Conservation (phyloP, 2,113 vertebrate genomes). For the Corythornis cristatus region DNA sequence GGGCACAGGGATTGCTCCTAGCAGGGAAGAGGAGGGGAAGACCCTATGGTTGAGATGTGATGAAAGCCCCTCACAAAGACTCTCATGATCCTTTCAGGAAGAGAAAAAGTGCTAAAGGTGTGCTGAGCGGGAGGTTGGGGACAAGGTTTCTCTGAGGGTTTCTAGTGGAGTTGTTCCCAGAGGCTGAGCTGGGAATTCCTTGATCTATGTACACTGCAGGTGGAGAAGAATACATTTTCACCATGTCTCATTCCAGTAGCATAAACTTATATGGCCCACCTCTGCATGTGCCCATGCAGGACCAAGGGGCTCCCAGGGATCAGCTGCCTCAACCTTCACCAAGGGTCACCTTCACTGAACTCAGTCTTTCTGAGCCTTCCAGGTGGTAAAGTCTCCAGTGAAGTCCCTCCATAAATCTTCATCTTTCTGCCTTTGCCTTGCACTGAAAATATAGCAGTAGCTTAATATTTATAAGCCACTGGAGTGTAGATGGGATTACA, state of each 20-base stretch:
- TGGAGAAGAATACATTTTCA: background rate
- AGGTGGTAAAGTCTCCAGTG: background rate
- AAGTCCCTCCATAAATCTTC: background rate
- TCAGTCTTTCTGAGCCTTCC: background rate
- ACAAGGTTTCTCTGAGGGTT: background rate
- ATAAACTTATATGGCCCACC: rapidly evolving
- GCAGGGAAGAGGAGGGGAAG: rapidly evolving
- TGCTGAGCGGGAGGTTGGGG: background rate
- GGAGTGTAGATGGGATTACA: background rate
- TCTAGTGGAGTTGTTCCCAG: background rate
- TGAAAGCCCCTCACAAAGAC: background rate
- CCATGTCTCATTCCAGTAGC: background rate
- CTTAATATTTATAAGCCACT: background rate
- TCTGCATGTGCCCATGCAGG: rapidly evolving
- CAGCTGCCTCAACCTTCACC: background rate
- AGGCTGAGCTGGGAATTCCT: background rate
- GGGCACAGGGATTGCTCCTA: background rate
- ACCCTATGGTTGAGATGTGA: background rate
- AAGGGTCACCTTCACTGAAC: rapidly evolving
- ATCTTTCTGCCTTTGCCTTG: background rate
- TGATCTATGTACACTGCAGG: background rate
- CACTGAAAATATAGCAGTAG: background rate
- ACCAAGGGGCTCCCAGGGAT: background rate
- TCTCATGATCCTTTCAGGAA: rapidly evolving
- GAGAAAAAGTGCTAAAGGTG: background rate